Evolutionary conservation across 64 coral and sea anemone genomes (phyloP), one percentile per base, ranked within the genome.

Genomic region (Montipora capricornis): DNA sequence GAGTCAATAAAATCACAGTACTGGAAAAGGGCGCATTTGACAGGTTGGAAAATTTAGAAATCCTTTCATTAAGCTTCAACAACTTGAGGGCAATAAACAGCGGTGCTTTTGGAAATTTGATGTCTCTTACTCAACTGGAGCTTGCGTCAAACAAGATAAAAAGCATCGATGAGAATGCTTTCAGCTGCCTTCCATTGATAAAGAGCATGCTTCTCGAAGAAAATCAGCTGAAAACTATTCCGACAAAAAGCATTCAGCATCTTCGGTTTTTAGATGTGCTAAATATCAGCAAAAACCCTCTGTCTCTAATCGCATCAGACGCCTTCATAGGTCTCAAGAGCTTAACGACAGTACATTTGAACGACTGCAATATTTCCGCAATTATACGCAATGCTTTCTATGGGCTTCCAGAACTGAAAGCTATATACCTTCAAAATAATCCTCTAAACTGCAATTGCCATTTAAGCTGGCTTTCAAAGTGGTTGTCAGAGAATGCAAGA

Each of bases 211-310:
- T 80, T 61, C 48, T 93, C 5, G 80, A 80, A 20, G 58, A 46
- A 12, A 93, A 93, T 20, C 48, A 15, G 2, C 16, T 93, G 19
- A 50, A 44, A 24, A 62, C 3, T 15, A 67, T 80, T 59, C 92
- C 92, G 11, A 22, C 45, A 6, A 17, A 82, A 51, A 47, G 20
- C 44, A 69, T 88, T 8, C 3, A 7, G 6, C 2, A 88, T 6
- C 49, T 93, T 20, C 76, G 26, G 84, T 88, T 93, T 88, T 60
- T 93, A 71, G 62, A 93, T 51, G n/a, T 58, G 8, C 58, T 93
- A 4, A 59, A 93, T 52, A 61, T 93, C 10, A 93, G 84, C 59
- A 19, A 58, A 12, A 93, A 93, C 20, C 47, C 64, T 3, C 4
- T 93, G 29, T 51, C 20, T 17, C 88, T 24, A 24, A 81, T 93